Evolutionary conservation across 2,113 vertebrate species (phyloP), one percentile per base, ranked within the genome.

Genomic region (Acrocephalus arundinaceus): DNA sequence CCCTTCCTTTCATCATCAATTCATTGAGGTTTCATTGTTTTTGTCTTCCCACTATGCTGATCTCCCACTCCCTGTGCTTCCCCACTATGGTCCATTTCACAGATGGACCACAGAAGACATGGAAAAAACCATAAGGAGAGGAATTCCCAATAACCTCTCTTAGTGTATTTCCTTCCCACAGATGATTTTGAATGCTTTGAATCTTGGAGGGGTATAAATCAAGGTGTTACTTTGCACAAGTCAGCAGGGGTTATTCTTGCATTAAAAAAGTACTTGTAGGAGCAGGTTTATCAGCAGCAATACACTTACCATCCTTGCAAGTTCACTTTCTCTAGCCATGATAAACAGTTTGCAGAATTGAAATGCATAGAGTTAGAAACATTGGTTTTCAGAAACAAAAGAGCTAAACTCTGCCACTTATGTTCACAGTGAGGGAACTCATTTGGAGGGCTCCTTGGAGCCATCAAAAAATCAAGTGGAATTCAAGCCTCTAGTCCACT

Each of bases 11-110:
- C 86, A 90, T 81, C 76, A 73, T 76, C 87, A 65, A 75, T 79
- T 89, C 76, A 90, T 76, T 92, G 89, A 94, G 70, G 70, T 76
- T 95, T 94, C 70, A 59, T 66, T 87, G 77, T 46, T 96, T 89
- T 76, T 87, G 45, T 81, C 83, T 87, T 94, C 88, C 65, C 85
- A 84, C 68, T 83, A 87, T 13, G 71, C 65, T 24, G 63, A 86
- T 80, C 61, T 88, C 74, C 67, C 49, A 33, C 41, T 94, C 79
- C 72, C 54, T 57, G 1, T 7, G 41, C 52, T 89, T 58, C 57
- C 63, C 73, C 67, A 55, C 33, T 33, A 88, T 2, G 17, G 87
- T 59, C 79, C 58, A 1, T 83, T 91, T 76, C 91, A 94, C 87
- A 95, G 81, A 89, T 76, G 74, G 89, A 82, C 74, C 65, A 72